Base-by-base conservation (phyloP, 2,888 invertebrate species). In the Ditylenchus weischeri region DNA sequence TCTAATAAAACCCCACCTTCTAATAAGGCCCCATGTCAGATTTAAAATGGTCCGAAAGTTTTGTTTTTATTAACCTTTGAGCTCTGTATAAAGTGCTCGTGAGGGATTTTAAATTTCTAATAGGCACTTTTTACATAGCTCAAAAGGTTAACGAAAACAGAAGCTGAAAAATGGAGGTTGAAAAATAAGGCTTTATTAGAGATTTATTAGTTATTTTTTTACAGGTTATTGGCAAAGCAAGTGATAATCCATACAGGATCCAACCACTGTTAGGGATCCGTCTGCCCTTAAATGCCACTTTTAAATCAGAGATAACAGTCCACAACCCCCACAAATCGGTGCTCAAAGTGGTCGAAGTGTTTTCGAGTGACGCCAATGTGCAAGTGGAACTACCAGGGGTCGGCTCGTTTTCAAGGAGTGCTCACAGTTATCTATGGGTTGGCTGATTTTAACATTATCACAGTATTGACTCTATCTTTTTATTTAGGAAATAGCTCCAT, bases 301-400 rank as follows among this genome's bases (percentile, higher is more conserved):
- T 92, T 83, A 89, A 90, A 80, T 91, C 93, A 69, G 87, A 91
- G 83, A 91, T 96, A 83, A 89, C 90, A 79, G 88, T 98, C 87
- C 90, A 93, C 87, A 98, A 98, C 88, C 96, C 96, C 75, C 91
- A 92, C 84, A 88, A 89, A 78, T 88, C 89, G 79, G 88, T 91
- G 68, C 87, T 94, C 84, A 92, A 93, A 88, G 91, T 91, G 85
- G 83, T 77, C 65, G 72, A 73, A 70, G 73, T 77, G 36, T 65
- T 66, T 48, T 85, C 87, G 36, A 92, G 92, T 84, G 93, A 92
- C 69, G 90, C 90, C 62, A 91, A 92, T 83, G 90, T 95, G 85
- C 90, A 90, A 84, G 86, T 95, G 78, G 91, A 92, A 85, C 85
- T 92, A 83, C 92, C 94, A 68, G 85, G 79, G 87, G 86, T 71